Evolutionary conservation across 2,797 vertebrate species (phyloP).

Genomic region (Pachyuromys duprasi): DNA sequence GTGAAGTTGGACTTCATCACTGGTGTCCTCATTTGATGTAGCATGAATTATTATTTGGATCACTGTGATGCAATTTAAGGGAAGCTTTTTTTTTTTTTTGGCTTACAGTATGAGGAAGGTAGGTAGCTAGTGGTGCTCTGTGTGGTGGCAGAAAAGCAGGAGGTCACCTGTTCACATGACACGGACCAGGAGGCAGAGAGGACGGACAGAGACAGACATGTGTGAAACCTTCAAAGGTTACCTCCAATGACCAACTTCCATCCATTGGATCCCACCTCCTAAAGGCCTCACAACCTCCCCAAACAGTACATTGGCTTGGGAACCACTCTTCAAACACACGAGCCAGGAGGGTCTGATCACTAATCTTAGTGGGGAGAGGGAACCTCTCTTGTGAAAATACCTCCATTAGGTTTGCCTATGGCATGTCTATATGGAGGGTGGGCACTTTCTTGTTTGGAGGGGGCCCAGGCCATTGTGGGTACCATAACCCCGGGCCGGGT

Average conservation of each 20-base stretch:
- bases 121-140: background rate
- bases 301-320: background rate
- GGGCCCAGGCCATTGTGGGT: background rate
- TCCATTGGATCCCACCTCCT: background rate
- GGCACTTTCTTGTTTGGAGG: background rate
- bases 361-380: background rate
- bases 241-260: background rate
- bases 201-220: background rate
- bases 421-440: background rate
- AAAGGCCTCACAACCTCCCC: background rate
- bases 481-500: background rate
- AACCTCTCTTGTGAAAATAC: background rate
- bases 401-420: background rate
- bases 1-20: background rate
- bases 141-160: background rate
- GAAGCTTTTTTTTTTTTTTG: background rate
- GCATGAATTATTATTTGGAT: background rate
- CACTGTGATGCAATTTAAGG: background rate
- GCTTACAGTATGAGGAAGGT: background rate
- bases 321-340: background rate
- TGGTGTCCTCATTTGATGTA: background rate
- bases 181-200: background rate
- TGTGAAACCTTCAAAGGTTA: background rate
- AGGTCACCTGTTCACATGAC: background rate
- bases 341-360: background rate